A percentile compares a stretch with the other conserved stretches of the same genome.
These are phyloP conservation scores for Psittacula echo DNA, from an alignment of 2,797 vertebrate species.

Conservation along the genomic window DNA sequence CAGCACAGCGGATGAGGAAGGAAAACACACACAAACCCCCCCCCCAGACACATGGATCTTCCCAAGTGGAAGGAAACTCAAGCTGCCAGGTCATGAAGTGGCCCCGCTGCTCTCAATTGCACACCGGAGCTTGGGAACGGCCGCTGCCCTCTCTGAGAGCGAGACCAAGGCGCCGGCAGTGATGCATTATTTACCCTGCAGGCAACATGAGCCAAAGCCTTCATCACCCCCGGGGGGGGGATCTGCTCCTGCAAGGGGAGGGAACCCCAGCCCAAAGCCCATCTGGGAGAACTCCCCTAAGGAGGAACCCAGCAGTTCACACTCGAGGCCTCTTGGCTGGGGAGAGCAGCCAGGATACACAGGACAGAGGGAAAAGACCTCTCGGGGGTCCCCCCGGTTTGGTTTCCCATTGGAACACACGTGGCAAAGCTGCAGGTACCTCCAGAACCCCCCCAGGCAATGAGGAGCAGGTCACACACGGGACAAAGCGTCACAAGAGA, in stretches of 20 bases:
- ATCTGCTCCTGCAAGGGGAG: not conserved
- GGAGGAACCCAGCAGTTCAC: not conserved
- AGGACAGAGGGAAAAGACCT: not conserved
- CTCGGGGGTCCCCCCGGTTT: not conserved
- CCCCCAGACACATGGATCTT: not conserved
- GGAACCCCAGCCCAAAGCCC: not conserved
- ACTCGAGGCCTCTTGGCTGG: not conserved
- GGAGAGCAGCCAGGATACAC: not conserved
- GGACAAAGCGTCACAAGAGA: not conserved
- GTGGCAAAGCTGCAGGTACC: not conserved
- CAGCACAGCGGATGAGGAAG: rapidly evolving
- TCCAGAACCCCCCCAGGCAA: not conserved
- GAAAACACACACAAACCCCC: not conserved
- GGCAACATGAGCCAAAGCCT: not conserved
- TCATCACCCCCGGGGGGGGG: not conserved
- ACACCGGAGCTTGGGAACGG: rapidly evolving
- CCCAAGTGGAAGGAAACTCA: not conserved
- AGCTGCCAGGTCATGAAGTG: not conserved
- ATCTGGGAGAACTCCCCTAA: not conserved
- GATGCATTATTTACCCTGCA: constrained; percentile 35
- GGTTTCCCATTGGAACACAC: not conserved
- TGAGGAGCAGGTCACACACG: not conserved
- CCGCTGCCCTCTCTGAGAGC: not conserved
- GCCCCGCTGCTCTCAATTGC: not conserved
- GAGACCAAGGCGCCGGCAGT: not conserved